phyloP scores from a whole-genome alignment of 2,888 invertebrate genomes.

The Cyaniris semiargus region DNA sequence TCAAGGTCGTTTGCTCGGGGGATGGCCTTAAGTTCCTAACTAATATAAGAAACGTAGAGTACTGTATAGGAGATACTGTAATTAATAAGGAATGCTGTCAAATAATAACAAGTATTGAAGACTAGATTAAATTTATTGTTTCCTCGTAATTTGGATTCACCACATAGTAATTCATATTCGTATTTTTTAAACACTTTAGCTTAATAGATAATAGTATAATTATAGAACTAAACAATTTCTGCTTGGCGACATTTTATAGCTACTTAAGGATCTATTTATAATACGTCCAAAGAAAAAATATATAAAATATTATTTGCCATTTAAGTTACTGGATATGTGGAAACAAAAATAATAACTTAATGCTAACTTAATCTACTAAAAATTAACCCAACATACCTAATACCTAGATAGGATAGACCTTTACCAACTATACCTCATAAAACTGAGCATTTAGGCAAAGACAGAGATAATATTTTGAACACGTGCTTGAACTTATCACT shows the following conservation, averaged over 20 bases:
- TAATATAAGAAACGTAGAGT: too few species aligned
- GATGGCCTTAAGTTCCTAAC: too few species aligned
- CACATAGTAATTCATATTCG: not conserved
- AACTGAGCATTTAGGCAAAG: not conserved
- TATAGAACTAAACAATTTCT: too few species aligned
- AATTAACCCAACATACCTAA: not conserved
- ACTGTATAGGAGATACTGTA: too few species aligned
- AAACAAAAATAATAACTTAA: too few species aligned
- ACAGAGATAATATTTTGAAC: not conserved
- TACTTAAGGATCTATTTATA: too few species aligned
- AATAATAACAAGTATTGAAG: not conserved
- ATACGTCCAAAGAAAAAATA: too few species aligned
- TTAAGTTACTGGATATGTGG: too few species aligned
- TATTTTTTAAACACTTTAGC: not conserved
- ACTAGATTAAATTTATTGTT: slow-evolving; percentile 6
- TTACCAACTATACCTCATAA: not conserved
- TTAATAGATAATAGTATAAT: too few species aligned
- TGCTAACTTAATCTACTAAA: not conserved
- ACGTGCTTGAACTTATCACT: not conserved
- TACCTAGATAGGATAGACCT: not conserved
- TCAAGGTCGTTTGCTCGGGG: too few species aligned
- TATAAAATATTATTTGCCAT: too few species aligned
- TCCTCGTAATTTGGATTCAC: not conserved
- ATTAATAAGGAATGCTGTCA: not conserved
- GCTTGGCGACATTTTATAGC: too few species aligned